These are phyloP conservation scores for Sebastes cheni DNA, from an alignment of 2,797 vertebrate genomes.

Conservation along the genomic window DNA sequence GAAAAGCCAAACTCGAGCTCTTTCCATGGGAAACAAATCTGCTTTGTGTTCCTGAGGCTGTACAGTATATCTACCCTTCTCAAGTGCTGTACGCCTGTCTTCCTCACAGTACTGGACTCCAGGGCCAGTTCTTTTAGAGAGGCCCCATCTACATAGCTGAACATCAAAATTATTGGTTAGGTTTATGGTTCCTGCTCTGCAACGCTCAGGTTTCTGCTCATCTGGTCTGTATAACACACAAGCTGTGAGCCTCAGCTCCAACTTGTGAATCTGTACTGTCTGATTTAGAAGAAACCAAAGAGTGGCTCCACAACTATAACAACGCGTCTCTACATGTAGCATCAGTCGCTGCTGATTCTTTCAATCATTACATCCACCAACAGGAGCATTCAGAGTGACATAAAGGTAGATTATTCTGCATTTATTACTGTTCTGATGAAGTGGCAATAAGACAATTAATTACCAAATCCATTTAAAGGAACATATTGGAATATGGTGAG, in stretches of 20 bases:
- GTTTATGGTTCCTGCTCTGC: constrained; percentile 50
- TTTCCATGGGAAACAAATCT: constrained; percentile 56
- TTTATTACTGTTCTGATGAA: not conserved
- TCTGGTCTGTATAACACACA: constrained; percentile 54
- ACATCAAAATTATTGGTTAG: constrained; percentile 42
- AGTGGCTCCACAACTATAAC: not conserved
- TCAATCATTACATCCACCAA: not conserved
- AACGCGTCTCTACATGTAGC: not conserved
- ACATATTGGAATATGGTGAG: not conserved
- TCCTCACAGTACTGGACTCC: constrained; percentile 30
- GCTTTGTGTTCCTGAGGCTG: constrained; percentile 40
- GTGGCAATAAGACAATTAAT: not conserved
- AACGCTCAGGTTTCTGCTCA: constrained; percentile 55
- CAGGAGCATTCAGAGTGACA: not conserved
- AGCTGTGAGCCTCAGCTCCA: constrained; percentile 8
- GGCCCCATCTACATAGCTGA: constrained; percentile 26
- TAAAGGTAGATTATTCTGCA: not conserved
- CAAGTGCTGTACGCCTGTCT: not conserved
- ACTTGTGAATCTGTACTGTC: constrained; percentile 25
- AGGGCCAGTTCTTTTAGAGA: constrained; percentile 7
- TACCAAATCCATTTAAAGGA: not conserved
- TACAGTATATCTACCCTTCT: constrained; percentile 7
- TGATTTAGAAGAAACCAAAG: constrained; percentile 47
- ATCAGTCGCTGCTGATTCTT: not conserved
- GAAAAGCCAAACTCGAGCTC: constrained; percentile 36